Conservation (phyloP, 2,888 invertebrate species). For the Acanthococcus lagerstroemiae region DNA sequence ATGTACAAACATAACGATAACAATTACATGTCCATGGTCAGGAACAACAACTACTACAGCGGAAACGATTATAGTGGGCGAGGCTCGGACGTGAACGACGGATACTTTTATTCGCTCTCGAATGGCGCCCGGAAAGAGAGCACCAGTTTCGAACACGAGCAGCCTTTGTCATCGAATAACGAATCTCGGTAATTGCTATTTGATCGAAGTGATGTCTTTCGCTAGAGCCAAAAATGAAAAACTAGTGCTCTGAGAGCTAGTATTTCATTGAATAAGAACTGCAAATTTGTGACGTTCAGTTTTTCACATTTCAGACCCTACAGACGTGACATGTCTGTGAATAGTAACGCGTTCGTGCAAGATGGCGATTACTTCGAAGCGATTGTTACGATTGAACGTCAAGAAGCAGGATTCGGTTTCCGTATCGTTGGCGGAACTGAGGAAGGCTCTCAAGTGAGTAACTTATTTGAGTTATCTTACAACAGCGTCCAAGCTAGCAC, state of each 20-base stretch:
- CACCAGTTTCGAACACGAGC: constrained; percentile 53
- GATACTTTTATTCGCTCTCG: constrained; percentile 13
- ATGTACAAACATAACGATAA: constrained; percentile 15
- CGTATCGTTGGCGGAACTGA: constrained; percentile 96
- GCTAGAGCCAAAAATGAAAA: too few relatives aligned
- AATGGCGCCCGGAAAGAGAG: constrained; percentile 45
- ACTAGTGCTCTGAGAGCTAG: too few relatives aligned
- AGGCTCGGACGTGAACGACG: constrained; percentile 6
- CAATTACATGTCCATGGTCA: constrained; percentile 7
- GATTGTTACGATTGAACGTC: constrained; percentile 68
- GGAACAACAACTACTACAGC: constrained; percentile 17
- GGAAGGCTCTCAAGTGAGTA: constrained; percentile 76
- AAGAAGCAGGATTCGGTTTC: constrained; percentile 93
- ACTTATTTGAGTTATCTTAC: constrained; percentile 34
- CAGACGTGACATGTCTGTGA: too few relatives aligned
- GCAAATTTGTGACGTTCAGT: neutral
- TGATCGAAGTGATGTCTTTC: too few relatives aligned
- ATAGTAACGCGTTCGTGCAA: too few relatives aligned
- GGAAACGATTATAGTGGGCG: constrained; percentile 2
- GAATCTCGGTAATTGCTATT: constrained; percentile 42
- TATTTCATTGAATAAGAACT: too few relatives aligned
- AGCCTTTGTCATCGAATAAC: constrained; percentile 45
- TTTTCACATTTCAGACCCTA: neutral
- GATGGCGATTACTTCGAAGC: constrained; percentile 19
- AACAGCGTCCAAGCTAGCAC: neutral